Base-by-base conservation (phyloP, 2,113 vertebrate species). In the Atractosteus spatula region DNA sequence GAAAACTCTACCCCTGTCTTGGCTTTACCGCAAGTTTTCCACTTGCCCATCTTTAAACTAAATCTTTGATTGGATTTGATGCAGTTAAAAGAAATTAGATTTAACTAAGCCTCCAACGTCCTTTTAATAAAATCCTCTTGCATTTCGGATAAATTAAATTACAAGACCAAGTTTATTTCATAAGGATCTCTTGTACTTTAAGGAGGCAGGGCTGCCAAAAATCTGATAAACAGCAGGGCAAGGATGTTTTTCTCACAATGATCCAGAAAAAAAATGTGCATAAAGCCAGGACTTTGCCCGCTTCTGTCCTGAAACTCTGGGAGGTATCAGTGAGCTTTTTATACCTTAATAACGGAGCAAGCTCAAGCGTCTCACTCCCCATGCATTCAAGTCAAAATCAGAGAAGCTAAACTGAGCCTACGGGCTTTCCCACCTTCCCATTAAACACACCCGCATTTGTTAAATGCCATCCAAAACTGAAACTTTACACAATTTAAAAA, bases 31-130 rank as follows among this genome's bases (percentile, higher is more conserved):
- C 29, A 29, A 1, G 29, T 29, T 29, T 29, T 29, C 29, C 29
- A 29, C 29, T 29, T 29, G 29, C 29, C 1, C 29, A 29, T 29
- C 29, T 29, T 29, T 29, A 29, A 29, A 29, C 29, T 2, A 29
- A 29, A 29, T 29, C 29, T 29, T 29, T 29, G 29, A 29, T 29
- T 29, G 29, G 29, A 29, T 29, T 29, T 29, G 29, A 29, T 2
- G 29, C 29, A 29, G 29, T 29, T 29, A 29, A 29, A 29, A 2
- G 29, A 29, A 29, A 29, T 29, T 29, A 29, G 29, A 29, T 29
- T 81, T 79, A 74, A 45, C n/a, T 62, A 74, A 72, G 72, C 69
- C 79, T 73, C 67, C 41, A 57, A 55, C 42, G 11, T 1, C 10
- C 29, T 29, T 7, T 41, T 56, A 12, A 16, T 74, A 29, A 61